These are phyloP conservation scores for Clunio marinus DNA, from an alignment of 2,888 invertebrate species.

Conservation along the genomic window DNA sequence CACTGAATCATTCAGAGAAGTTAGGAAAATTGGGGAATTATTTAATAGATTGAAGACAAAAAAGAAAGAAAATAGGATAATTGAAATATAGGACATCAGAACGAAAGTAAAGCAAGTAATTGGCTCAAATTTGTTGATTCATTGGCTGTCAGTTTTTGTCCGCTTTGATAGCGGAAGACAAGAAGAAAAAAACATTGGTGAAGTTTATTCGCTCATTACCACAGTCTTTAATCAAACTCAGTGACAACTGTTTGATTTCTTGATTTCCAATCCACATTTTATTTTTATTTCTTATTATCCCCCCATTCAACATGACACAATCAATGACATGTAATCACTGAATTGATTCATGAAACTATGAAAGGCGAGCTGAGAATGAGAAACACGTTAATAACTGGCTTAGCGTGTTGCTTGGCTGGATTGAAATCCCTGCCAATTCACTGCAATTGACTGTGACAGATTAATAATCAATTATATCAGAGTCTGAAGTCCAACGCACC, in stretches of 20 bases:
- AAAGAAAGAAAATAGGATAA: neutral
- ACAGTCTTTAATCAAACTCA: neutral
- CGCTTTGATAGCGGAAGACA: no score
- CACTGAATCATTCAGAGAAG: neutral
- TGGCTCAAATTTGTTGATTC: slow-evolving; percentile 6
- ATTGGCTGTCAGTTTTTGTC: neutral
- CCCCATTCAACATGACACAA: slow-evolving; percentile 6
- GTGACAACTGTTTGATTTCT: slow-evolving; percentile 12
- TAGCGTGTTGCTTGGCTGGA: neutral
- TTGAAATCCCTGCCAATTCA: neutral
- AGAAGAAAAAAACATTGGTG: no score
- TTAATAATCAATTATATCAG: neutral
- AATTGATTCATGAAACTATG: neutral
- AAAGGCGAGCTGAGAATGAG: neutral
- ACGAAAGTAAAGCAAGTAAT: slow-evolving; percentile 5
- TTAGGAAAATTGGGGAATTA: neutral
- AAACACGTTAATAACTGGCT: neutral
- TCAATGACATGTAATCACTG: neutral
- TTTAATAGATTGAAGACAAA: neutral
- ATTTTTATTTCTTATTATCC: neutral
- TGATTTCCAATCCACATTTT: neutral
- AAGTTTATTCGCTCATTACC: neutral
- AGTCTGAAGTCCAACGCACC: neutral
- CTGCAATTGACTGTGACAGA: neutral
- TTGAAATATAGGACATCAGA: neutral